Evolutionary conservation across 2,797 vertebrate genomes (phyloP), one percentile per base, ranked within the genome.

Genomic region (Molothrus ater): DNA sequence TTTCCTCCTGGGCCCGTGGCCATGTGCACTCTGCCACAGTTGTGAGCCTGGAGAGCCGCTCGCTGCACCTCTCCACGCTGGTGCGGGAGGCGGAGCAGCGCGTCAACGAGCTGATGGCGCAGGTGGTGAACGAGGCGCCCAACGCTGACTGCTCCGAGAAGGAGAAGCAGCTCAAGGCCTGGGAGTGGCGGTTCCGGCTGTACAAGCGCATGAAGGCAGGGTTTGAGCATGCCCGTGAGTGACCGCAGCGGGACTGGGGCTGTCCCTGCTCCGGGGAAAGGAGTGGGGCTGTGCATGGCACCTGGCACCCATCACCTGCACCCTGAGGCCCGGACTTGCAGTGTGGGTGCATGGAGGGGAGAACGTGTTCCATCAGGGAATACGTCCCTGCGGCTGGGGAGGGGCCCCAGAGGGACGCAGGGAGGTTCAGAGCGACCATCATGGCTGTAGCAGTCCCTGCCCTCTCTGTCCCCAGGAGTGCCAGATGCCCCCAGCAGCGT

Each of bases 181-280:
- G 99, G 99, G 98, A 99, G 88, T 99, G 99, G 99, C 97, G 98
- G 64, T 98, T 98, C 61, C 98, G 98, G 97, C 99, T 99, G 73
- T 99, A 99, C 97, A 98, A 98, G 74, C 99, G 99, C 92, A 99
- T 99, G 99, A 98, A 98, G 97, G 98, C 98, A 7, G 99, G 99
- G 91, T 99, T 99, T 90, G 98, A 98, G 90, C 98, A 98, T 17
- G 98, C 98, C 71, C 96, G 98, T 98, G 94, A 98, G 98, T 97
- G 80, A 63, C 73, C 1, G 0, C 56, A 29, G 65, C 26, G 38
- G 87, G 60, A 59, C 31, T 11, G 34, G 32, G 34, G 13, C 48
- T 64, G 13, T 5, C 29, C 34, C 28, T 5, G 3, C 0, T 0
- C 53, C 3, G 0, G 51, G 56, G 36, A 4, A 40, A 9, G 63